Base-by-base conservation (phyloP, 2,888 invertebrate species). In the Notocelia uddmanniana region DNA sequence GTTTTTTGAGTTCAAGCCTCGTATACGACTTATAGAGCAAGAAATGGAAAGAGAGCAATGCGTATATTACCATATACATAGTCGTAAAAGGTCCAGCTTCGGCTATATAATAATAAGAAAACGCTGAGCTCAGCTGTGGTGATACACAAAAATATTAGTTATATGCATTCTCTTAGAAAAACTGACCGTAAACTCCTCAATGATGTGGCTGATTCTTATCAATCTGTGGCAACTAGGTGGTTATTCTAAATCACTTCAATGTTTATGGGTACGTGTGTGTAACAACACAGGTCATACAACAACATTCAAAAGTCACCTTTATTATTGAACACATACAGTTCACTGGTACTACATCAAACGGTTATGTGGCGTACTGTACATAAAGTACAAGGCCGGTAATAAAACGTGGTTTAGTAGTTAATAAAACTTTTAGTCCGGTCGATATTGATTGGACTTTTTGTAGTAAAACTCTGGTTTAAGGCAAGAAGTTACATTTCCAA, bases 201-300 rank as follows among this genome's bases (percentile, higher is more conserved):
- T 26, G 45, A 62, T 34, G 10, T 55, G n/a, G 34, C 69, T 54
- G 69, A 31, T 18, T 19, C 11, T 57, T 59, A 52, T 34, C 57
- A 48, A 34, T 13, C 69, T 69, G 62, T 63, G 26, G n/a, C 10
- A 11, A 18, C 34, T 26, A 54, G 54, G 13, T 31, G 45, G 69
- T 69, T 69, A 69, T 69, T 63, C 48, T 63, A 63, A 69, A 69
- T 63, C 45, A 57, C 64, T 15, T 48, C 11, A 58, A 18, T 52
- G 58, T 70, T 70, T 59, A 70, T 41, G 50, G 19, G 41, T 59
- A 41, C 21, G 15, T 15, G 21, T 41, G 15, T 15, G 21, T 41
- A 21, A 34, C 31, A n/a, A 18, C 31, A 18, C 54, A 54, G 5
- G 15, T 19, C 9, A 52, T 6, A 23, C 13, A 52, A 5, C 13